phyloP scores from a whole-genome alignment of 2,113 vertebrate genomes.

The Cyprinodon tularosa region DNA sequence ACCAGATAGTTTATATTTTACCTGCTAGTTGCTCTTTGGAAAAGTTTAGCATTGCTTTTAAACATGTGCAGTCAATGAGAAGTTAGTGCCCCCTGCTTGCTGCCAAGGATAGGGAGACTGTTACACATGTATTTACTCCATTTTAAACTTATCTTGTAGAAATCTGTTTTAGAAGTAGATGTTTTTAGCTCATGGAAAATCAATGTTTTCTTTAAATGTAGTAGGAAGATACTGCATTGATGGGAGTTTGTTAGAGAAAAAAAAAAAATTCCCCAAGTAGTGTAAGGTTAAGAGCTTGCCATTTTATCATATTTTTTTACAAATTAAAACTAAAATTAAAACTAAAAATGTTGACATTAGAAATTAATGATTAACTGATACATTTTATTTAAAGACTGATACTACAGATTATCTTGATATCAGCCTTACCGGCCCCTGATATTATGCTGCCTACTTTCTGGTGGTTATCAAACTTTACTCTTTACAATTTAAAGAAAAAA shows the following conservation, averaged over 20 bases:
- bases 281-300: not conserved
- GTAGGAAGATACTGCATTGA: not conserved
- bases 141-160: not conserved
- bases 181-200: not conserved
- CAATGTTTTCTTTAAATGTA: not conserved
- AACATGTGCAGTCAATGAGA: not conserved
- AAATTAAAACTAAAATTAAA: not conserved
- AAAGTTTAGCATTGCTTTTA: not conserved
- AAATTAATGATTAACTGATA: too few species aligned
- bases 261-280: not conserved
- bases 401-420: too few species aligned
- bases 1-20: not conserved
- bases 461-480: too few species aligned
- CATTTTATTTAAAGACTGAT: too few species aligned
- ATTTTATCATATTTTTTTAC: not conserved
- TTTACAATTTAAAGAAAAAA: too few species aligned
- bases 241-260: not conserved
- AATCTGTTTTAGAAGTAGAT: not conserved
- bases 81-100: not conserved
- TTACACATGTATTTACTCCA: not conserved
- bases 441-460: too few species aligned
- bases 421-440: too few species aligned
- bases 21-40: too few species aligned
- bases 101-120: not conserved
- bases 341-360: not conserved